Evolutionary conservation across 2,797 vertebrate genomes (phyloP), one percentile per base, ranked within the genome.

Genomic region (Chiloscyllium punctatum): DNA sequence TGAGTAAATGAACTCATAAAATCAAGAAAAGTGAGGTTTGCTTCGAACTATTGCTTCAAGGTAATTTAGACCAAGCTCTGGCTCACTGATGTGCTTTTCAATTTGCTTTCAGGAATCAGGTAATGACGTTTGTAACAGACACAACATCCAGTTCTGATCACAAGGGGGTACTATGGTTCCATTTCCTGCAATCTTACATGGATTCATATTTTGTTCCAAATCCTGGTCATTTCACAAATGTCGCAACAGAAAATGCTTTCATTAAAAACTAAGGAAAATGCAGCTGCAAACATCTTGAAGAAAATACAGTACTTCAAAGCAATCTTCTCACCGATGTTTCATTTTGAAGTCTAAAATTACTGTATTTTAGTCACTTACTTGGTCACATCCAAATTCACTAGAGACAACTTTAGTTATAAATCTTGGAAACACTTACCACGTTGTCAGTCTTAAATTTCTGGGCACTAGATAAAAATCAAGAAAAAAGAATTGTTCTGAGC

Each of bases 151-250:
- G 51, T 57, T 53, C 51, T 5, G 86, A 53, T 88, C 86, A 88
- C 86, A 33, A 88, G 86, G 51, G 86, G 86, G 86, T 88, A 88
- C 87, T 90, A 62, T 62, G 62, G 87, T 90, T 57, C 62, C 87
- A 90, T 27, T 90, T 4, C 27, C 53, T 53, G 25, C 30, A 90
- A 90, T 90, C 27, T 11, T 57, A 53, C 1, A 57, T 1, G 4
- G 53, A 27, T 62, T 16, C 51, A n/a, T 90, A 62, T 62, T 33
- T 21, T 57, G 62, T 90, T 90, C 87, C 87, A 90, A 90, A 57
- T 13, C 27, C 87, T 62, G 27, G 27, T 15, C 16, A 90, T 57
- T 62, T n/a, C 15, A 33, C 53, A 33, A 90, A 62, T 62, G 30
- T 33, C 62, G 8, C 9, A 23, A 88, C 86, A 53, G 51, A 87